A percentile compares a stretch with the other conserved stretches of the same genome.
phyloP scores from a whole-genome alignment of 1,140 invertebrate genomes.

The Orchesella cincta region DNA sequence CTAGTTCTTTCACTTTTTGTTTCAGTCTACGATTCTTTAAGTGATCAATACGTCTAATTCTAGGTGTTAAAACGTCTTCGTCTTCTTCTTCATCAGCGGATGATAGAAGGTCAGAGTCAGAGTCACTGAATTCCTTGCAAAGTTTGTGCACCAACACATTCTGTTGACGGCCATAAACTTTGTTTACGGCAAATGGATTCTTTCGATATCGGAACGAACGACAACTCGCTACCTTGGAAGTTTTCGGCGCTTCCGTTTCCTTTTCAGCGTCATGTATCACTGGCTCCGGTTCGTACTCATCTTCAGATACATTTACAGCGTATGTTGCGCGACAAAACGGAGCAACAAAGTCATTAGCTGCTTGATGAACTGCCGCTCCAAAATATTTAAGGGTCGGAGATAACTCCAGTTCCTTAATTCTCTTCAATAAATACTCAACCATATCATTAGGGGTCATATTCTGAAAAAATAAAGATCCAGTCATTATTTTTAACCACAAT shows the following conservation, averaged over 20 bases:
- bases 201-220: background rate
- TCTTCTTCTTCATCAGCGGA: background rate
- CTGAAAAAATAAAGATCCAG: slow-evolving; percentile 32
- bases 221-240: background rate
- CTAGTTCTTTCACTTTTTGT: background rate
- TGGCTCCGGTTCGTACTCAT: background rate
- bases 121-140: background rate
- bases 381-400: too few relatives aligned
- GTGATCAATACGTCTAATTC: too few relatives aligned
- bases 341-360: background rate
- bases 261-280: background rate
- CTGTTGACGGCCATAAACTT: background rate
- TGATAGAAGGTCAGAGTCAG: slow-evolving; percentile 2
- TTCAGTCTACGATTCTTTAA: background rate
- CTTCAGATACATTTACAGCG: background rate
- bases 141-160: background rate
- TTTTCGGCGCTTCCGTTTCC: background rate
- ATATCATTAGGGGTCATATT: slow-evolving; percentile 36
- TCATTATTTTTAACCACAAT: too few relatives aligned
- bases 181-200: background rate
- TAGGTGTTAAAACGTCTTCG: background rate
- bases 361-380: too few relatives aligned
- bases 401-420: background rate
- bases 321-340: background rate
- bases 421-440: slow-evolving; percentile 6